These are phyloP conservation scores for Hybognathus amarus DNA, from an alignment of 2,797 vertebrate species.

Conservation along the genomic window DNA sequence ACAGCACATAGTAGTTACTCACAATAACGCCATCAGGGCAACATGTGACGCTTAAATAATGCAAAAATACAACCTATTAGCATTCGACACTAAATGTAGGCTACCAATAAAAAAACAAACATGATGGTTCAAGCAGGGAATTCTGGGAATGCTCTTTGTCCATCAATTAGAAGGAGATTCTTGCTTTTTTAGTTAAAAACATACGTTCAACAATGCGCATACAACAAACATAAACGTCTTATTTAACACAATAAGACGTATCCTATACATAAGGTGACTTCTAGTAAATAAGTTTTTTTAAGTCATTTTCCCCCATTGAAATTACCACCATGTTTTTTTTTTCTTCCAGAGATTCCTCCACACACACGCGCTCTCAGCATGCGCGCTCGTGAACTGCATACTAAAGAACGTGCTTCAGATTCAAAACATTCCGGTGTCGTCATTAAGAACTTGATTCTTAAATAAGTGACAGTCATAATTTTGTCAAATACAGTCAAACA, in stretches of 20 bases:
- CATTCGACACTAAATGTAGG: background rate
- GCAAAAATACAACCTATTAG: background rate
- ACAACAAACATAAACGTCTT: no score
- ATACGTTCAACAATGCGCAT: background rate
- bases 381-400: constrained; percentile 53
- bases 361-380: constrained; percentile 28
- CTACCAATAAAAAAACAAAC: background rate
- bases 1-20: background rate
- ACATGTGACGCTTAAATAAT: background rate
- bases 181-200: background rate
- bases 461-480: background rate
- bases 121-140: background rate
- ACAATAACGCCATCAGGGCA: background rate
- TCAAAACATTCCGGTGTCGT: background rate
- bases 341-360: constrained; percentile 20
- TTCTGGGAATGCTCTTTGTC: background rate
- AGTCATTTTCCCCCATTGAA: background rate
- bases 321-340: no score
- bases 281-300: background rate
- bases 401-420: constrained; percentile 41
- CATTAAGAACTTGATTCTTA: background rate
- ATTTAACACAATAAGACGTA: background rate
- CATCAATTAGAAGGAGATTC: background rate
- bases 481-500: background rate
- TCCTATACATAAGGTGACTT: background rate